These are phyloP conservation scores for Artemia franciscana DNA, from an alignment of 1,140 invertebrate genomes.

Conservation along the genomic window DNA sequence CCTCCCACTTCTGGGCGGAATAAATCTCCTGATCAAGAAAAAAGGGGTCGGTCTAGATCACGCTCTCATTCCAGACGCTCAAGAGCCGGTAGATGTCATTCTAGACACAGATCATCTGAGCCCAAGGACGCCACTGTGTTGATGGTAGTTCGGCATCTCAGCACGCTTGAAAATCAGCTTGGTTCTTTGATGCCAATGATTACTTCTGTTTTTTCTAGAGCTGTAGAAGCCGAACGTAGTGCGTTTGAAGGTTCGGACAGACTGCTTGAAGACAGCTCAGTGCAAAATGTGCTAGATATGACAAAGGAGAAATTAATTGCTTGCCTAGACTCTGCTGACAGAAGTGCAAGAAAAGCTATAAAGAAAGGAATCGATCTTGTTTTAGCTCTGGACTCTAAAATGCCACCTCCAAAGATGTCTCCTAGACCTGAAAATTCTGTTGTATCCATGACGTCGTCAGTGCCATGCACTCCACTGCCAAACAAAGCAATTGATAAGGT, in stretches of 20 bases:
- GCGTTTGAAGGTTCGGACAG: constrained; percentile 36
- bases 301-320: constrained; percentile 62
- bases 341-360: constrained; percentile 32
- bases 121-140: constrained; percentile 22
- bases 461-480: not conserved
- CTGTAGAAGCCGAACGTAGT: constrained; percentile 48
- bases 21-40: not conserved
- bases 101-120: not conserved
- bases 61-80: not conserved
- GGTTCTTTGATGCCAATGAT: constrained; percentile 53
- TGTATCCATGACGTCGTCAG: not conserved
- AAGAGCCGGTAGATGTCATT: not conserved
- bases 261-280: constrained; percentile 37
- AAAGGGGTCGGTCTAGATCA: not conserved
- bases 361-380: constrained; percentile 25
- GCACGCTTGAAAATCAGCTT: constrained; percentile 49
- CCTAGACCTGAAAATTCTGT: not conserved
- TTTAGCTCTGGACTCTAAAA: constrained; percentile 9
- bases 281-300: constrained; percentile 49
- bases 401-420: not conserved
- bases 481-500: not conserved
- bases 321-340: constrained; percentile 41
- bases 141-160: constrained; percentile 39
- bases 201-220: constrained; percentile 41
- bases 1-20: not conserved